phyloP scores from a whole-genome alignment of 1,140 invertebrate genomes.

The Solenopsis fugax region DNA sequence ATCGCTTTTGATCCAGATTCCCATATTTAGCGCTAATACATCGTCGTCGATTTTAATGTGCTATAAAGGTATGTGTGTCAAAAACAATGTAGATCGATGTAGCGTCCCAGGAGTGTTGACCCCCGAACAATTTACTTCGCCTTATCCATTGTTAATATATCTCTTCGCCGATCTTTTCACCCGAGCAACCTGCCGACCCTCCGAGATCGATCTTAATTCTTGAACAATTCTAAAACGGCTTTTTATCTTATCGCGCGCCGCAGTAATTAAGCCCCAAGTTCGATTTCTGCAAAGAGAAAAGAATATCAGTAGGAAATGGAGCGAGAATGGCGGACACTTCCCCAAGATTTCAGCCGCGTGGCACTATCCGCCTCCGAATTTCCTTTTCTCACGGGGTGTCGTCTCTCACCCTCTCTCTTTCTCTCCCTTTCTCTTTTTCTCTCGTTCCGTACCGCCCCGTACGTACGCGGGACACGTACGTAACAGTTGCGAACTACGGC shows the following conservation, averaged over 20 bases:
- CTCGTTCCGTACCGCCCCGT: conserved; percentile 66
- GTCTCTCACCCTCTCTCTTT: conserved; percentile 9
- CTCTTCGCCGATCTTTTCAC: neutral
- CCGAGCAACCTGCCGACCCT: neutral
- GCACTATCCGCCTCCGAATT: conserved; percentile 14
- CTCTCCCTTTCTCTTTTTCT: conserved; percentile 1
- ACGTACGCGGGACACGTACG: conserved; percentile 74
- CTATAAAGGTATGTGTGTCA: neutral
- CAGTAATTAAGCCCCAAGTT: neutral
- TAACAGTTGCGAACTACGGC: conserved; percentile 71
- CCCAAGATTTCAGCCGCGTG: conserved; percentile 41
- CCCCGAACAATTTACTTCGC: neutral
- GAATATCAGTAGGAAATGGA: conserved; percentile 34
- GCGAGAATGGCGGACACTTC: conserved; percentile 13
- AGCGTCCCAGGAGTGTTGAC: neutral
- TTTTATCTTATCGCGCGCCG: conserved; percentile 10
- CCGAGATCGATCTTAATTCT: neutral
- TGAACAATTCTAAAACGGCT: conserved; percentile 20
- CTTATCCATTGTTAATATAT: neutral
- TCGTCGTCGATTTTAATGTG: neutral
- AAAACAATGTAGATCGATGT: conserved; percentile 12
- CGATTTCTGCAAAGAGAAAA: conserved; percentile 29
- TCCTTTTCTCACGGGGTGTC: conserved; percentile 32
- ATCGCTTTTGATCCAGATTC: neutral
- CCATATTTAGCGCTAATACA: conserved; percentile 2